Base-by-base conservation (phyloP, 2,113 vertebrate genomes). In the Notiomystis cincta region DNA sequence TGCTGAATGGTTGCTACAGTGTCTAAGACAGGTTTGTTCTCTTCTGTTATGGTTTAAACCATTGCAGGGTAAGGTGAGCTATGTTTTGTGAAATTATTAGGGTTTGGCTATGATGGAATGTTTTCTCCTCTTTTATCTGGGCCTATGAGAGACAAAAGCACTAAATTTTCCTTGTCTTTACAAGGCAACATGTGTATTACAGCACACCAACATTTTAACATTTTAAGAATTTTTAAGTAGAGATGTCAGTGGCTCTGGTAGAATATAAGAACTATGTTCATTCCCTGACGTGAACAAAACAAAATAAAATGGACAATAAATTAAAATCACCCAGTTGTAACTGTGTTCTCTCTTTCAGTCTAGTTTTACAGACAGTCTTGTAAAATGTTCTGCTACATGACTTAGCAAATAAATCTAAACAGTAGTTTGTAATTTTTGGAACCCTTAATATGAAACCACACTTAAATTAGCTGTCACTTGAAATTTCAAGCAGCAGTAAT, bases 401-500 rank as follows among this genome's bases (percentile, higher is more conserved):
- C 12, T 86, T 86, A 66, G 15, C 23, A 95, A 94, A 91, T 78
- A 91, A 89, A 91, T 75, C 64, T 83, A 75, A 95, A 92, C 23
- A 78, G 57, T n/a, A 44, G 15, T 90, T 90, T 89, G 64, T 16
- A 77, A 57, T 72, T 90, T 90, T 82, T 80, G 4, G 45, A 92
- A 90, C 61, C 19, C 53, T 13, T 81, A 78, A 89, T 37, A 40
- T 94, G 93, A 96, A 94, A n/a, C 76, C 47, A 66, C 38, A 50
- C 60, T 83, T 87, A 89, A 95, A 95, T 93, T 93, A 95, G 38
- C 61, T 91, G 76, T 95, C 89, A 93, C 60, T 95, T 79, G 64
- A 92, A 91, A 81, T 79, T 92, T 95, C 65, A 91, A 73, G 53
- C 23, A 81, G 24, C 48, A 84, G 15, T 82, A 81, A 89, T 24